A percentile compares a stretch with the other conserved stretches of the same genome.
These are phyloP conservation scores for Rhinolophus ferrumequinum DNA, from an alignment of 2,113 vertebrate genomes.

Conservation along the genomic window DNA sequence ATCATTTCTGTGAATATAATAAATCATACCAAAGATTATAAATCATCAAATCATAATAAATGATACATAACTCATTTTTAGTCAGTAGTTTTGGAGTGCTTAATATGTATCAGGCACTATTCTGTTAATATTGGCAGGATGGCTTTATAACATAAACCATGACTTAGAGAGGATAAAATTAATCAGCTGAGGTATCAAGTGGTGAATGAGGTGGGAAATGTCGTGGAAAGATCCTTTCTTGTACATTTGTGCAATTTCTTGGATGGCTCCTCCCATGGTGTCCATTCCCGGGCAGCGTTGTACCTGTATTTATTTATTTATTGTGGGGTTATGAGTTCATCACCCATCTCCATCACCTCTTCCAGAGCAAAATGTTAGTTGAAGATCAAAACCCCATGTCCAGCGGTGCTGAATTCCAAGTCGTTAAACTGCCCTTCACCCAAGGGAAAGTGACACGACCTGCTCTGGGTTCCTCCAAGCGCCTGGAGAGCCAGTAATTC, in stretches of 20 bases:
- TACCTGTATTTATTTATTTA: background rate
- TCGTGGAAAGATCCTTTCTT: background rate
- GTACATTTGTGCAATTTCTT: background rate
- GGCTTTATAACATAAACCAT: background rate
- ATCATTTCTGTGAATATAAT: background rate
- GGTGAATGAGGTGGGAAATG: background rate
- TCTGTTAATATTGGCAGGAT: background rate
- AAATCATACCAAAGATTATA: background rate
- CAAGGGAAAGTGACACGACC: background rate
- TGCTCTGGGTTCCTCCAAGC: background rate
- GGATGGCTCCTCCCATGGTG: rapidly evolving
- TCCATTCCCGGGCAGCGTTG: background rate
- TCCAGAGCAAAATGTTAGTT: background rate
- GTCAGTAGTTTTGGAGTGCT: background rate
- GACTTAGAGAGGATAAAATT: background rate
- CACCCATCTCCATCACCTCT: background rate
- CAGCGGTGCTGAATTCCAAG: background rate
- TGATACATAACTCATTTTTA: background rate
- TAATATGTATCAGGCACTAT: background rate
- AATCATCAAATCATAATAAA: background rate
- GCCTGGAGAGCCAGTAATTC: background rate
- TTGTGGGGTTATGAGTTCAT: background rate
- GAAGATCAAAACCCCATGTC: background rate
- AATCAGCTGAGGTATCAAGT: background rate
- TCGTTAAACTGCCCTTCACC: background rate